Base-by-base conservation (phyloP, 2,113 vertebrate genomes). In the Okapia johnstoni region DNA sequence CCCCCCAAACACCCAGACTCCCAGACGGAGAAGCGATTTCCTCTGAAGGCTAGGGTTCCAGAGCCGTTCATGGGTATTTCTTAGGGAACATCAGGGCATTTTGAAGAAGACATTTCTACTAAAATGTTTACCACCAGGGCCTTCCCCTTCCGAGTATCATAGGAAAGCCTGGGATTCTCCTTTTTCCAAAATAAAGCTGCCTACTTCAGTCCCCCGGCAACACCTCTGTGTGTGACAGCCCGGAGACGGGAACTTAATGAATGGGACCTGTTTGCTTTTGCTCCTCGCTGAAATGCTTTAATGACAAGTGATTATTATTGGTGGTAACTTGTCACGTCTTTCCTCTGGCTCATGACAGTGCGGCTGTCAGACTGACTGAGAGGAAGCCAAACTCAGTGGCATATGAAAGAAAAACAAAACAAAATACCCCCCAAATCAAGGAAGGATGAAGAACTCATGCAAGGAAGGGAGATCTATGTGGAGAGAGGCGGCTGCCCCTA, bases 251-350 rank as follows among this genome's bases (percentile, higher is more conserved):
- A 77, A 60, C 21, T 2, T 84, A 83, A 93, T 21, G 15, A 86
- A 63, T 6, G 0, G 12, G 23, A 93, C 93, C 73, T 33, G 88
- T 73, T 96, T 73, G 93, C 50, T 9, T 93, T 87, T 93, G 55
- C 63, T 94, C 73, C 80, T 96, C 1, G 0, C 73, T n/a, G 88
- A 15, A 63, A 55, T 9, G 5, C 55, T 76, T 87, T 96, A 95
- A 91, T 73, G 83, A 97, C 88, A 95, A 92, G 79, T 8, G 6
- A 36, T 95, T 81, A 87, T 95, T 95, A 80, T 87, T 91, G 79
- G 88, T 79, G 85, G 97, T 88, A 93, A 95, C 90, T 92, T 97
- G 90, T 97, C 94, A 94, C 46, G 30, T 96, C 60, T 96, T 63
- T n/a, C 3, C 40, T 90, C 93, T 93, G 61, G 85, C 88, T 97